Evolutionary conservation across 1,140 invertebrate species (phyloP).

Genomic region (Temnothorax longispinosus): DNA sequence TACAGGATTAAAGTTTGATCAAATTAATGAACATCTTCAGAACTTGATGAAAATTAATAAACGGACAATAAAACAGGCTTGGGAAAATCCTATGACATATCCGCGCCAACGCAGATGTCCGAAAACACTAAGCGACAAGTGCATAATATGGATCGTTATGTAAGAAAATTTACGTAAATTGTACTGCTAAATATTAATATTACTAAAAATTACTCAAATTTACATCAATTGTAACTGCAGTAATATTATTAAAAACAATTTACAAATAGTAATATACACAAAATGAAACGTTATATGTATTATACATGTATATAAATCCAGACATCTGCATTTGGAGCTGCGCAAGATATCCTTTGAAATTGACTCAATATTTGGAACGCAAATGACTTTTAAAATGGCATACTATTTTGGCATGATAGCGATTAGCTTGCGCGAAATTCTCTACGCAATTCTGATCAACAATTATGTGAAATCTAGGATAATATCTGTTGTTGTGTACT

Average conservation of each 20-base stretch:
- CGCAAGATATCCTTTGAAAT: too few species aligned
- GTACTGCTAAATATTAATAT: too few species aligned
- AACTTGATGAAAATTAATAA: too few species aligned
- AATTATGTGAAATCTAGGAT: too few species aligned
- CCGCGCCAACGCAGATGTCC: neutral
- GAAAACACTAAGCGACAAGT: neutral
- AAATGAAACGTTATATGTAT: neutral
- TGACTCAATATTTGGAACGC: too few species aligned
- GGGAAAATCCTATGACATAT: neutral
- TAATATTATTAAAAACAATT: neutral
- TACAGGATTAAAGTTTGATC: neutral
- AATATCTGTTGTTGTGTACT: too few species aligned
- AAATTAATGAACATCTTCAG: slow-evolving; percentile 15
- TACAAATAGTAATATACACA: neutral
- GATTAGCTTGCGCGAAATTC: too few species aligned
- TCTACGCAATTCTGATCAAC: too few species aligned
- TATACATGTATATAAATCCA: neutral
- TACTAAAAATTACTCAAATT: neutral
- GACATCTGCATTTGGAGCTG: neutral
- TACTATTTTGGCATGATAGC: too few species aligned
- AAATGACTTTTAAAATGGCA: too few species aligned
- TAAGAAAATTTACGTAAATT: neutral
- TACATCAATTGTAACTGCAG: neutral
- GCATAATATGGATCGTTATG: neutral
- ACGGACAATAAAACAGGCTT: neutral